Evolutionary conservation across 2,113 vertebrate species (phyloP), one percentile per base, ranked within the genome.

Genomic region (Otus sunia): DNA sequence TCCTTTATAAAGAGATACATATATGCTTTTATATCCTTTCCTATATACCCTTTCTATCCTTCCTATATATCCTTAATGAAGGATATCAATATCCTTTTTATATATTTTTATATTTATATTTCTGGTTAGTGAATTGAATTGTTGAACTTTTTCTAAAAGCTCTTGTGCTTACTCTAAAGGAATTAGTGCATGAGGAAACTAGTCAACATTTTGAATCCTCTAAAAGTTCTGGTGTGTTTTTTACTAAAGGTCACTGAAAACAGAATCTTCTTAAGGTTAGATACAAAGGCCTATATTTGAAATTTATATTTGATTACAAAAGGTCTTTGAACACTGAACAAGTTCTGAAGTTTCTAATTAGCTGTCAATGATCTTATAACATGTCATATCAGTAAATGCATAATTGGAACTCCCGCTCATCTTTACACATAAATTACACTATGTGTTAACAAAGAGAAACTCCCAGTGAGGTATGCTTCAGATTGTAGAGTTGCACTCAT

Each of bases 291-390:
- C 0, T 60, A 22, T 37, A 91, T 87, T 87, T 84, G 21, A 84
- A 90, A 77, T 53, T 73, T 88, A 9, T 39, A 74, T 83, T 85
- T 85, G 52, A 49, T 78, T 88, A 60, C 53, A 30, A 78, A 85
- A 56, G 66, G 27, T 68, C 73, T 96, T 68, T 85, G 60, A 78
- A 75, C 36, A 15, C 50, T 72, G 58, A 92, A 56, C 36, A 56
- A 90, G 41, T 84, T 64, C 90, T 43, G 36, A 79, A 87, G 18
- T 88, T 88, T 86, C 62, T 90, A 90, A 90, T 94, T 81, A 90
- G 80, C 69, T 90, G 62, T 60, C 84, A 85, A 41, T 81, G 52
- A 85, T 60, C 43, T 87, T 56, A 50, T 36, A 71, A 72, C 39
- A 47, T 43, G 12, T 64, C 66, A 58, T 49, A 64, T 21, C 66